Base-by-base conservation (phyloP, 2,113 vertebrate species). In the Ursus arctos region DNA sequence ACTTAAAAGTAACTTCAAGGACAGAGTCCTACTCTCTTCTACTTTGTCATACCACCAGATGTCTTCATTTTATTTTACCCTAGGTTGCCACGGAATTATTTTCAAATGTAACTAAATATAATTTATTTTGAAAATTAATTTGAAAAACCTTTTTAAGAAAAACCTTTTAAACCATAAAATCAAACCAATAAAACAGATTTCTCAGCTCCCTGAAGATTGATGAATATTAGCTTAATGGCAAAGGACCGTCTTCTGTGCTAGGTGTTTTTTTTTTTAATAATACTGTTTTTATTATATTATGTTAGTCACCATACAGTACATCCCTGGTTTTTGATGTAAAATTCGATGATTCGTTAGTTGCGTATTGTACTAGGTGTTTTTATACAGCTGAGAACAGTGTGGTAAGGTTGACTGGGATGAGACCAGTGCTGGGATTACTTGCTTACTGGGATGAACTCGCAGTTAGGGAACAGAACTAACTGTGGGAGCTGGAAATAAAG, bases 1-100 rank as follows among this genome's bases (percentile, higher is more conserved):
- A 96, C 93, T 98, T 97, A 67, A 15, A 80, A 77, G 26, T 96
- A 95, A 92, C n/a, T 49, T 94, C 31, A 81, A 67, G 61, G 76
- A 79, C 9, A 86, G n/a, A 26, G 18, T 77, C 13, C 15, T 28
- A 93, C 28, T 80, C 74, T 63, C 26, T 65, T 28, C 16, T 69
- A 49, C 72, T 94, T 79, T 61, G 63, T 65, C 57, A 71, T 61
- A 36, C 24, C 22, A 83, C 31, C 33, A 89, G n/a, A 28, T 79
- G 2, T 55, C 43, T 49, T 95, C 47, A 59, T 21, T 95, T 89
- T 86, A 31, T 15, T 77, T 31, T 3, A 67, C 1, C 31, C 36
- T 43, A 24, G 21, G 11, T 24, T 72, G 24, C 85, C 65, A 43
- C 51, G 65, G 76, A 43, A 82, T 53, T 65, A 65, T 51, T 72